Conservation (phyloP, 1,140 invertebrate species). For the Drosophila gunungcola region DNA sequence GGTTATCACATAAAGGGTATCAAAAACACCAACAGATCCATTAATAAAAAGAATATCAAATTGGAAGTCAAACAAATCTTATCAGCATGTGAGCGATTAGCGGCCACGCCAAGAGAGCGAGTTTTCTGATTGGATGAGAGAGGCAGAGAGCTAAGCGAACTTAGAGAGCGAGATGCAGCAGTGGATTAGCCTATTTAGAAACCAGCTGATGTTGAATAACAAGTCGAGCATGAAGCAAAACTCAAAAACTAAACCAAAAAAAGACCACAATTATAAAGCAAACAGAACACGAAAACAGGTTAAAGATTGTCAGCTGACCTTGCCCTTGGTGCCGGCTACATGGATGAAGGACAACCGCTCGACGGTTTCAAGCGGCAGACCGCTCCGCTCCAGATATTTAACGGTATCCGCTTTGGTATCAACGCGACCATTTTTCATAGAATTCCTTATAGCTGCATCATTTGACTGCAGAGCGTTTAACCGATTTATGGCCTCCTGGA, state of each 20-base stretch:
- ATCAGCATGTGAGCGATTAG: slow-evolving; percentile 42
- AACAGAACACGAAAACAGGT: slow-evolving; percentile 11
- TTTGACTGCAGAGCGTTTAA: slow-evolving; percentile 91
- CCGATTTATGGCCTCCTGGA: slow-evolving; percentile 88
- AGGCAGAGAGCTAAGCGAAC: neutral
- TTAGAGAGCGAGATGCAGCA: neutral
- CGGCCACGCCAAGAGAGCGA: neutral
- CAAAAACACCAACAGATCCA: slow-evolving; percentile 27
- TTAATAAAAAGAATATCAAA: slow-evolving; percentile 35
- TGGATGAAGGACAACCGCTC: slow-evolving; percentile 94
- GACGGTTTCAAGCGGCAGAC: slow-evolving; percentile 88
- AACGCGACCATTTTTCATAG: slow-evolving; percentile 80
- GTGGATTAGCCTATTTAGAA: slow-evolving; percentile 2
- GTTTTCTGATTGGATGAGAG: neutral
- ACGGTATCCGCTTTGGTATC: slow-evolving; percentile 84
- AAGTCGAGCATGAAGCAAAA: neutral
- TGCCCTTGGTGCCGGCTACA: slow-evolving; percentile 98
- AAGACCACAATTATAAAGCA: neutral
- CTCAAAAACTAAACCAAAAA: neutral
- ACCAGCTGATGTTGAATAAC: slow-evolving; percentile 5
- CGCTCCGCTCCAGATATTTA: slow-evolving; percentile 88
- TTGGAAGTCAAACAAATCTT: slow-evolving; percentile 43
- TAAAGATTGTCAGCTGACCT: slow-evolving; percentile 84
- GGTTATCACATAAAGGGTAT: neutral
- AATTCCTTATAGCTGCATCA: slow-evolving; percentile 86